These are phyloP conservation scores for Strix uralensis DNA, from an alignment of 2,113 vertebrate genomes.

Conservation along the genomic window DNA sequence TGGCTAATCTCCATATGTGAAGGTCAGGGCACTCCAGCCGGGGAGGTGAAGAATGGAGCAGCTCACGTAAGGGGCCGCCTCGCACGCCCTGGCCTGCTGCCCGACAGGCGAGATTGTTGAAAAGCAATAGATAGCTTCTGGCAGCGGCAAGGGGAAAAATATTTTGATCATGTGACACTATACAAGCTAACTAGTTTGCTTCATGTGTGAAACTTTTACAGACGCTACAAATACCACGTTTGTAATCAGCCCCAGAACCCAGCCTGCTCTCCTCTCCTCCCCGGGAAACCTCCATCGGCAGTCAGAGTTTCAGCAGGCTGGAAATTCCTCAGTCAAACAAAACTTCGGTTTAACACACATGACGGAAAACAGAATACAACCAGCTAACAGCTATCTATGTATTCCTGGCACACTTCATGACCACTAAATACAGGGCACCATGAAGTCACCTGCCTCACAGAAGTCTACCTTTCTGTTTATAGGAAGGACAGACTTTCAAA, in stretches of 20 bases:
- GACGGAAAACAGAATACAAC: neutral
- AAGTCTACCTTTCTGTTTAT: neutral
- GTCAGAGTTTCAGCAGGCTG: neutral
- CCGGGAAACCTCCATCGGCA: neutral
- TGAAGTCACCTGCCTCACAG: neutral
- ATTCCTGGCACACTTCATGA: neutral
- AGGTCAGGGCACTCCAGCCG: slow-evolving; percentile 82
- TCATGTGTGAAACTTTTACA: slow-evolving; percentile 45
- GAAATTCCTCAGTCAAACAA: rapidly evolving
- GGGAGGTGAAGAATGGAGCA: slow-evolving; percentile 77
- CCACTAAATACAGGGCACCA: neutral
- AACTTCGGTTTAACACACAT: neutral
- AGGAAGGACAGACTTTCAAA: neutral
- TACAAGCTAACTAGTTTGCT: slow-evolving; percentile 51
- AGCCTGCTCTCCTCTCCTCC: neutral
- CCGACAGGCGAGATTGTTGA: slow-evolving; percentile 71
- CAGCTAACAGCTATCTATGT: neutral
- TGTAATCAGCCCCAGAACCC: neutral
- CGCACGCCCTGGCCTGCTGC: slow-evolving; percentile 79
- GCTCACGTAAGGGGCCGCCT: slow-evolving; percentile 73
- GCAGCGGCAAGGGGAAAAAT: slow-evolving; percentile 74
- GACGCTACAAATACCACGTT: slow-evolving; percentile 3
- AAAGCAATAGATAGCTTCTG: slow-evolving; percentile 78
- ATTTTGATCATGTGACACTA: slow-evolving; percentile 76
- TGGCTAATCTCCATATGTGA: slow-evolving; percentile 94